Evolutionary conservation across 2,888 invertebrate genomes (phyloP).

Genomic region (Oligia fasciuncula): DNA sequence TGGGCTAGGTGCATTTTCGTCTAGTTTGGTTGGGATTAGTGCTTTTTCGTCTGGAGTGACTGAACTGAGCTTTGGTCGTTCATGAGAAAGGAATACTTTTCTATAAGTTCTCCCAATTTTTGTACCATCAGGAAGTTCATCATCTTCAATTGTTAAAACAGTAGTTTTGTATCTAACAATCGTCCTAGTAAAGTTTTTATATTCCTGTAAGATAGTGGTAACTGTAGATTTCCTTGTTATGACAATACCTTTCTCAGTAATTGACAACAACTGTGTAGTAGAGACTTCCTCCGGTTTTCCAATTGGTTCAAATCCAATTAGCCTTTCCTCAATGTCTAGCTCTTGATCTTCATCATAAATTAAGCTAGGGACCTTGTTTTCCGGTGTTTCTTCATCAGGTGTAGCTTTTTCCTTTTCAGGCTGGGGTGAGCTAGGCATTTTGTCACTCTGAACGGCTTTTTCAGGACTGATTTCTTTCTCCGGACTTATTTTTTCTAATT

Average conservation of each 20-base stretch:
- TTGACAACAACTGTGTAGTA: constrained; percentile 18
- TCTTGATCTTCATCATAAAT: constrained; percentile 62
- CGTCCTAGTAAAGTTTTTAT: constrained; percentile 56
- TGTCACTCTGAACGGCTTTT: constrained; percentile 47
- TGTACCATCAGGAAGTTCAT: constrained; percentile 56
- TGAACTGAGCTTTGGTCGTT: constrained; percentile 49
- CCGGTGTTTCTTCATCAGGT: constrained; percentile 2
- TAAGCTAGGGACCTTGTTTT: constrained; percentile 35
- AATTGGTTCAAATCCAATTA: constrained; percentile 63
- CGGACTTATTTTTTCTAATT: constrained; percentile 15
- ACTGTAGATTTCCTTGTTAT: constrained; percentile 47
- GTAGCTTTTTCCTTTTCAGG: not conserved
- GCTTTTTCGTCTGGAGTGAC: constrained; percentile 38
- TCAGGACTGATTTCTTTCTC: constrained; percentile 11
- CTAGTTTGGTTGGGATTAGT: constrained; percentile 58
- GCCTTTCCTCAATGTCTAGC: constrained; percentile 58
- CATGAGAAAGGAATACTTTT: constrained; percentile 53
- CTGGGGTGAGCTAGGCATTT: constrained; percentile 3
- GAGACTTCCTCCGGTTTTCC: constrained; percentile 56
- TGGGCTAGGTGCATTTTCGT: constrained; percentile 24
- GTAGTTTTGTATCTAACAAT: constrained; percentile 59
- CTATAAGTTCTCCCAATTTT: constrained; percentile 50
- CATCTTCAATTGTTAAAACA: constrained; percentile 63
- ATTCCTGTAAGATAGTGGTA: constrained; percentile 59
- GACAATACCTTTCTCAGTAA: constrained; percentile 43